Evolutionary conservation across 2,797 vertebrate genomes (phyloP).

Genomic region (Coilia nasus): DNA sequence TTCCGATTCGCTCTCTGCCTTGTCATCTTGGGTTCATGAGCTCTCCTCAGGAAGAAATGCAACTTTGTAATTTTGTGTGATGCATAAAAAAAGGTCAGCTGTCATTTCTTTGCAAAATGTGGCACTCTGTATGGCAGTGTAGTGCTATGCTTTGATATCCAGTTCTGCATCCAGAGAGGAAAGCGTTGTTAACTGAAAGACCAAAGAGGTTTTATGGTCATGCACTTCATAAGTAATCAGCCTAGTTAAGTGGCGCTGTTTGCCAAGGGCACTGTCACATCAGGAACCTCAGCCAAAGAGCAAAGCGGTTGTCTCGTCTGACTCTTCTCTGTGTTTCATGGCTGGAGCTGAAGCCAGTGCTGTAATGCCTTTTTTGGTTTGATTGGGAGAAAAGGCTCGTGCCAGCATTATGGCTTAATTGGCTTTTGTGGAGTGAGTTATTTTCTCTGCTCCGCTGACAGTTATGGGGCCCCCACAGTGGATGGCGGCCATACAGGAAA

Average conservation of each 20-base stretch:
- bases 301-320: conserved; percentile 1
- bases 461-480: neutral
- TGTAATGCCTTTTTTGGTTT: conserved; percentile 23
- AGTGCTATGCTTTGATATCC: neutral
- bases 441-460: conserved; percentile 15
- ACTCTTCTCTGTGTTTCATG: neutral
- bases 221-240: neutral
- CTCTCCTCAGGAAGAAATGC: neutral
- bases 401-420: conserved; percentile 24
- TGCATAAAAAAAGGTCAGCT: neutral
- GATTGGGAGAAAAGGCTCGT: neutral
- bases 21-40: neutral
- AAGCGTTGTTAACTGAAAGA: neutral
- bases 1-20: neutral
- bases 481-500: conserved; percentile 10
- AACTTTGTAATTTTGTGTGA: conserved; percentile 5
- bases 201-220: neutral
- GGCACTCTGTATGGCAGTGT: neutral
- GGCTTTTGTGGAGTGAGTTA: conserved; percentile 16
- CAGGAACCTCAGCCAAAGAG: neutral
- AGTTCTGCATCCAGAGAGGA: neutral
- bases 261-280: neutral
- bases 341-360: neutral
- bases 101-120: neutral
- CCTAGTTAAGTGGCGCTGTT: neutral